phyloP scores from a whole-genome alignment of 2,113 vertebrate species.

The Lophura nycthemera region DNA sequence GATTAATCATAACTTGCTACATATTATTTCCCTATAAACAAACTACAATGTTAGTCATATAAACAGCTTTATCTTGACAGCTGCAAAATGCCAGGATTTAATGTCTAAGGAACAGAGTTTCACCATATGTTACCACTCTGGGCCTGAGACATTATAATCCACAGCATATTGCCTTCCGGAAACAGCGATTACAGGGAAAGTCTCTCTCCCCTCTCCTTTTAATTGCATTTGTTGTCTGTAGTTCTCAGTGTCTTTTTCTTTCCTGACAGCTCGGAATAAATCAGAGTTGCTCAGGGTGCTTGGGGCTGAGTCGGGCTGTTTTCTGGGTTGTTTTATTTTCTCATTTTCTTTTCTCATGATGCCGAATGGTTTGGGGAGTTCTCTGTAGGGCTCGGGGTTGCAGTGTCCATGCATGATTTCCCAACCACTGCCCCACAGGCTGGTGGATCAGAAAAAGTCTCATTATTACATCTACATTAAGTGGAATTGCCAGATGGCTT shows the following conservation, averaged over 20 bases:
- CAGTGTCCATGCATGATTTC: neutral
- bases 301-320: neutral
- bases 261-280: conserved; percentile 4
- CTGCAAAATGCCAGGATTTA: conserved; percentile 85
- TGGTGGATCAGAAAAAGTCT: neutral
- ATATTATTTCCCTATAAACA: conserved; percentile 85
- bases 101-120: conserved; percentile 75
- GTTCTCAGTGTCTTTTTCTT: neutral
- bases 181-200: conserved; percentile 63
- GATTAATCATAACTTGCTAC: conserved; percentile 82
- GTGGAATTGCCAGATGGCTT: conserved; percentile 12
- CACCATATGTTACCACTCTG: conserved; percentile 78
- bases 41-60: conserved; percentile 80
- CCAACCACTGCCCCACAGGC: neutral
- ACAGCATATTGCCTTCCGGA: conserved; percentile 70
- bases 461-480: neutral
- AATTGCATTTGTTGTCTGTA: conserved; percentile 14
- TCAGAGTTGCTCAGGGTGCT: neutral
- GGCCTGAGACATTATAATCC: conserved; percentile 75
- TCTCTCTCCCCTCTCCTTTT: conserved; percentile 19
- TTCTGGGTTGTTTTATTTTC: neutral
- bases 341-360: accelerated
- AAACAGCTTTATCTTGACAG: conserved; percentile 84
- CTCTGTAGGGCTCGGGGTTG: neutral
- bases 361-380: neutral